Conservation (phyloP, 2,888 invertebrate genomes). For the Escarpia spicata region DNA sequence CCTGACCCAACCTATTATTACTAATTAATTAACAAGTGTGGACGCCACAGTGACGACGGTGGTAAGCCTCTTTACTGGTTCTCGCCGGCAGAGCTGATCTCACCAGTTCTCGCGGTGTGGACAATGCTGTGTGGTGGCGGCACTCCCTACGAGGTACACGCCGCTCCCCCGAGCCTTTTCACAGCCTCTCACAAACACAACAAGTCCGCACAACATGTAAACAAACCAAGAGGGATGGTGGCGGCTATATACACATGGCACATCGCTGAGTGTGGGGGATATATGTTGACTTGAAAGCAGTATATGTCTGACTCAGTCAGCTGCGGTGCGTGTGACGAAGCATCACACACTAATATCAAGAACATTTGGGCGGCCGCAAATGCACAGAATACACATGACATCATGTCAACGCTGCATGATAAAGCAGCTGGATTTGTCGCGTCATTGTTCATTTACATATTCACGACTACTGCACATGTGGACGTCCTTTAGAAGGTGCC, state of each 20-base stretch:
- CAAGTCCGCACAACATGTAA: background rate
- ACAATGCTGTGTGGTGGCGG: background rate
- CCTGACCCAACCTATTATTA: background rate
- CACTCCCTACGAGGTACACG: background rate
- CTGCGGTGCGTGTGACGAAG: background rate
- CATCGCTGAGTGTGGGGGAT: background rate
- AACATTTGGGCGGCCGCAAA: background rate
- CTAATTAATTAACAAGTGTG: background rate
- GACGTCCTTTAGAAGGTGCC: background rate
- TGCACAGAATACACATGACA: background rate
- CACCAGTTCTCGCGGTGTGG: background rate
- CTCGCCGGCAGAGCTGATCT: background rate
- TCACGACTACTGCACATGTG: background rate
- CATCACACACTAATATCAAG: constrained; percentile 3
- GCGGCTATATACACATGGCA: background rate
- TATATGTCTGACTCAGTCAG: background rate
- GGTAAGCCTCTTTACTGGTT: background rate
- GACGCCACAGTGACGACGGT: background rate
- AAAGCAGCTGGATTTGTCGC: background rate
- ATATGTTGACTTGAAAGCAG: background rate
- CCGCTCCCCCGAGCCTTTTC: background rate
- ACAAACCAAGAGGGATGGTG: background rate
- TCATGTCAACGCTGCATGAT: background rate
- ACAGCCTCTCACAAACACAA: background rate
- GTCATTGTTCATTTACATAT: background rate